Conservation (phyloP, 2,113 vertebrate genomes). For the Pluvialis apricaria region DNA sequence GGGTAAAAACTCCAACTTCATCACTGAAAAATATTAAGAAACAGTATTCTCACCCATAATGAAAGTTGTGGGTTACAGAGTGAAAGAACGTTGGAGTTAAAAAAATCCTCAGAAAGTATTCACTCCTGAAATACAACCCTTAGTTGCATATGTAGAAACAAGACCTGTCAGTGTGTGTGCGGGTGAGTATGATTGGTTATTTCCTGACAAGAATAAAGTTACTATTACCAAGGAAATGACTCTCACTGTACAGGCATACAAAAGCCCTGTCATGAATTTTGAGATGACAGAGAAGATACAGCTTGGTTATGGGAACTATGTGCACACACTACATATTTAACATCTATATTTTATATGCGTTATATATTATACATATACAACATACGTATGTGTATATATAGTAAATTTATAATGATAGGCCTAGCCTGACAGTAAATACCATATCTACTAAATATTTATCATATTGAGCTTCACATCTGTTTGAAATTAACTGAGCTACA, state of each 20-base stretch:
- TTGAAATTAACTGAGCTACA: background rate
- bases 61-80: background rate
- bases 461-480: background rate
- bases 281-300: background rate
- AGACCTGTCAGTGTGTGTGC: background rate
- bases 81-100: background rate
- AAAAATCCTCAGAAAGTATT: background rate
- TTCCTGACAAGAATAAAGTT: slow-evolving; percentile 1
- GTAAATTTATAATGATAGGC: background rate
- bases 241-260: background rate
- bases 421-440: background rate
- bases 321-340: background rate
- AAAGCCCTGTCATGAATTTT: background rate
- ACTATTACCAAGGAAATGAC: background rate
- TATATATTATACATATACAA: background rate
- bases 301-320: background rate
- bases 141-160: background rate
- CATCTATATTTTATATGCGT: background rate
- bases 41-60: background rate
- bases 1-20: background rate
- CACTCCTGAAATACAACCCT: background rate
- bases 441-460: background rate
- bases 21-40: background rate
- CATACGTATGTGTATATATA: background rate
- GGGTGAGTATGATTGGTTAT: background rate